These are phyloP conservation scores for Ectropis grisescens DNA, from an alignment of 1,140 invertebrate species.

Conservation along the genomic window DNA sequence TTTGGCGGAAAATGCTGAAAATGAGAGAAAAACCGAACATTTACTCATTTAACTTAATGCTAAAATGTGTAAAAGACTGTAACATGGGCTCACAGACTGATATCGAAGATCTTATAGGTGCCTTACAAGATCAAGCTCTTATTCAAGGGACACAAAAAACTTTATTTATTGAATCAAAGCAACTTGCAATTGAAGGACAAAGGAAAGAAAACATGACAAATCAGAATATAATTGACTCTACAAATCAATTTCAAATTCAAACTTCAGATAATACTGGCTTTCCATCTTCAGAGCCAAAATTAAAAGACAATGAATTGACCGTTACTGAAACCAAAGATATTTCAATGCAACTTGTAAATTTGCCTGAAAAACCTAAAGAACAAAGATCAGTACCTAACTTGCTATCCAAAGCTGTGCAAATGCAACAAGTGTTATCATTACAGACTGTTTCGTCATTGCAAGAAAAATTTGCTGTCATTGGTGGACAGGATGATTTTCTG, in stretches of 20 bases:
- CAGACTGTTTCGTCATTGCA: constrained; percentile 70
- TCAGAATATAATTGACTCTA: not conserved
- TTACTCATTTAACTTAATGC: constrained; percentile 85
- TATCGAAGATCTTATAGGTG: constrained; percentile 62
- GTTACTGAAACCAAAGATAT: constrained; percentile 6
- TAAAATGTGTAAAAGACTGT: constrained; percentile 85
- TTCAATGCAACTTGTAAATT: constrained; percentile 10
- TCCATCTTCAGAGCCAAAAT: not conserved
- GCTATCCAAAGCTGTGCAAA: constrained; percentile 66
- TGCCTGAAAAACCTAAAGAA: constrained; percentile 2
- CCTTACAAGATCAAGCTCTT: constrained; percentile 24
- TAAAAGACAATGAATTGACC: not conserved
- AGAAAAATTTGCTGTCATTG: constrained; percentile 84
- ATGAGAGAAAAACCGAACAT: constrained; percentile 76
- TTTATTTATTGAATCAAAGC: not conserved
- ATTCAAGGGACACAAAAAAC: not conserved
- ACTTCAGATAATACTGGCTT: too few relatives aligned
- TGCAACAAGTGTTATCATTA: constrained; percentile 72
- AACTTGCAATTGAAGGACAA: not conserved
- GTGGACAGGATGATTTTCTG: constrained; percentile 82
- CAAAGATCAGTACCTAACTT: constrained; percentile 70
- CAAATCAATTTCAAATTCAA: not conserved
- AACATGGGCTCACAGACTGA: constrained; percentile 77
- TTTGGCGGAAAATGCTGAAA: constrained; percentile 87
- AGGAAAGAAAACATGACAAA: not conserved